Conservation (phyloP, 2,113 vertebrate genomes). For the Protobothrops flavoviridis region DNA sequence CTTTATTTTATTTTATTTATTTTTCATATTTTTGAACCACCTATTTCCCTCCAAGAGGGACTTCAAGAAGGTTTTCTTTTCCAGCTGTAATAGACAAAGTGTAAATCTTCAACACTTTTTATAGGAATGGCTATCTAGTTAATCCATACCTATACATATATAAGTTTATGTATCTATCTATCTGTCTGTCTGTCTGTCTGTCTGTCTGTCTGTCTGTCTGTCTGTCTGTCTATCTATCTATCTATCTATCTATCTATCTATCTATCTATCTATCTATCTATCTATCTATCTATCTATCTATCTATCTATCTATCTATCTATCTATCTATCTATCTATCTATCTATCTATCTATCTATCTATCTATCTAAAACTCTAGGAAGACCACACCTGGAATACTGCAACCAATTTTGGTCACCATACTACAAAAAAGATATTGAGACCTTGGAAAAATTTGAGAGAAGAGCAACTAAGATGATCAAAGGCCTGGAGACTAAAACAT, state of each 20-base stretch:
- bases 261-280: too few relatives aligned
- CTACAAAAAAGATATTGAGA: too few relatives aligned
- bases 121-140: not conserved
- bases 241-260: too few relatives aligned
- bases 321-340: not conserved
- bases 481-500: too few relatives aligned
- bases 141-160: not conserved
- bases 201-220: not conserved
- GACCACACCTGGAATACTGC: too few relatives aligned
- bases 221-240: not conserved
- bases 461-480: too few relatives aligned
- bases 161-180: not conserved
- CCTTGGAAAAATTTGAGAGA: too few relatives aligned
- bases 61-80: not conserved
- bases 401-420: too few relatives aligned
- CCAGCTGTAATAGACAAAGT: not conserved
- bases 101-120: not conserved
- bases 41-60: not conserved
- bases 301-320: not conserved
- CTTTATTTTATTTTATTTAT: not conserved
- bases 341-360: too few relatives aligned
- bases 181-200: too few relatives aligned
- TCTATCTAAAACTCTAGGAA: too few relatives aligned
- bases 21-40: not conserved
- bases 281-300: too few relatives aligned